Base-by-base conservation (phyloP, 2,797 vertebrate species). In the Morelia viridis region DNA sequence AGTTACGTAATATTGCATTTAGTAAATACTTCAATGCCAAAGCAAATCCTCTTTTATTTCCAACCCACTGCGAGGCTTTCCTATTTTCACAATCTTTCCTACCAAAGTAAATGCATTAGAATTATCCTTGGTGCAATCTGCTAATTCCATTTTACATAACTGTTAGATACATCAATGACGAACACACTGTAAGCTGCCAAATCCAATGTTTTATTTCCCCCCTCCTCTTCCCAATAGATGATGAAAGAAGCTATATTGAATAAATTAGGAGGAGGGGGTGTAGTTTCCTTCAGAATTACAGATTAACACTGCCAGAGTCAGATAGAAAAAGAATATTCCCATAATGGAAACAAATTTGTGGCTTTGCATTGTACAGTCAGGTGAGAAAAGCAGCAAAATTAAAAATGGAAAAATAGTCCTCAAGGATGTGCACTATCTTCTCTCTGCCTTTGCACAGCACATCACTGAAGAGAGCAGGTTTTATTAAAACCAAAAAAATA, bases 131-230 rank as follows among this genome's bases (percentile, higher is more conserved):
- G 65, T 65, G 68, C 88, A 90, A 90, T 91, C 91, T 93, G 57
- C 84, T 91, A 91, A 91, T 92, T 89, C 91, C 71, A 91, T 84
- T 89, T 93, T 93, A 87, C 60, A 50, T 92, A 93, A 89, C 91
- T 12, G 64, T 64, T 91, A 90, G 85, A 91, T 64, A 91, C 68
- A 0, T 71, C 31, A 89, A 80, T 31, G 92, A 0, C 50, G 91
- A 57, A 41, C 2, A 9, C n/a, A 19, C 80, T 89, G 84, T 6
- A 91, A 41, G 87, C 35, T 91, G 50, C 19, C 10, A 91, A 88
- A 93, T 76, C 50, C 93, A 93, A n/a, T 2, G 4, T 28, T 94
- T 91, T 28, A 12, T 53, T 24, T 53, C 22, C 76, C 0, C 28
- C 57, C 46, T 8, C 83, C 6, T 10, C 4, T 46, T 1, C 35